Percentiles rank a stretch among this genome's conserved stretches.
phyloP scores from a whole-genome alignment of 2,888 invertebrate genomes.

The Diloba caeruleocephala region DNA sequence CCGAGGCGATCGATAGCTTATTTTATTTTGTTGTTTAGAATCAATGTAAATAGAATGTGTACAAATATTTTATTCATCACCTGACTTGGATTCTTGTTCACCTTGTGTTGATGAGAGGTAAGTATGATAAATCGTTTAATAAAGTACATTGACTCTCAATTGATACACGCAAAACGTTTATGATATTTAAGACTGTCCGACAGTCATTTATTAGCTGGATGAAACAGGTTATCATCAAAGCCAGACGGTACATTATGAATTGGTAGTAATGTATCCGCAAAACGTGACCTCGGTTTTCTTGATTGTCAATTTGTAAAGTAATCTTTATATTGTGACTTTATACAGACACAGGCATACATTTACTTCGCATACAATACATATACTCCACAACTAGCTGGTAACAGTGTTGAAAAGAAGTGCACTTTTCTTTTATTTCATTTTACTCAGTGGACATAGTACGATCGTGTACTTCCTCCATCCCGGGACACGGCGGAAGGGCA shows the following conservation, averaged over 20 bases:
- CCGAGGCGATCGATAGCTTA: too few relatives aligned
- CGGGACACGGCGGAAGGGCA: too few relatives aligned
- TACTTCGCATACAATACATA: too few relatives aligned
- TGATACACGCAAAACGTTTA: slow-evolving; percentile 2
- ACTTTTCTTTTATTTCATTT: too few relatives aligned
- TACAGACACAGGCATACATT: too few relatives aligned
- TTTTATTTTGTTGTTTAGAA: too few relatives aligned
- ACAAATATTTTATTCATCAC: too few relatives aligned
- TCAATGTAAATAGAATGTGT: too few relatives aligned
- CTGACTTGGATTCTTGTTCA: not conserved
- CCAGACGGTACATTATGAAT: slow-evolving; percentile 11
- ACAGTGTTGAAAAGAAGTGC: too few relatives aligned
- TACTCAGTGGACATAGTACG: too few relatives aligned
- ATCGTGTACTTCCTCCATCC: too few relatives aligned
- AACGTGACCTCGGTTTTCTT: not conserved
- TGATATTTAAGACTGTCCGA: slow-evolving; percentile 1
- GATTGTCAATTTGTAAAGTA: not conserved
- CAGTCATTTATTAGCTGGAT: slow-evolving; percentile 6
- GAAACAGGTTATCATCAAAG: slow-evolving; percentile 23
- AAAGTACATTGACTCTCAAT: slow-evolving; percentile 27
- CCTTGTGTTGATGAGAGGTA: not conserved
- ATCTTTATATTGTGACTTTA: not conserved
- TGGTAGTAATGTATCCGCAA: slow-evolving; percentile 16
- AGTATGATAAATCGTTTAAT: slow-evolving; percentile 19
- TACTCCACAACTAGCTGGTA: too few relatives aligned